Percentiles rank a stretch among this genome's conserved stretches.
Conservation (phyloP, 2,888 invertebrate genomes). For the Meghimatium bilineatum region DNA sequence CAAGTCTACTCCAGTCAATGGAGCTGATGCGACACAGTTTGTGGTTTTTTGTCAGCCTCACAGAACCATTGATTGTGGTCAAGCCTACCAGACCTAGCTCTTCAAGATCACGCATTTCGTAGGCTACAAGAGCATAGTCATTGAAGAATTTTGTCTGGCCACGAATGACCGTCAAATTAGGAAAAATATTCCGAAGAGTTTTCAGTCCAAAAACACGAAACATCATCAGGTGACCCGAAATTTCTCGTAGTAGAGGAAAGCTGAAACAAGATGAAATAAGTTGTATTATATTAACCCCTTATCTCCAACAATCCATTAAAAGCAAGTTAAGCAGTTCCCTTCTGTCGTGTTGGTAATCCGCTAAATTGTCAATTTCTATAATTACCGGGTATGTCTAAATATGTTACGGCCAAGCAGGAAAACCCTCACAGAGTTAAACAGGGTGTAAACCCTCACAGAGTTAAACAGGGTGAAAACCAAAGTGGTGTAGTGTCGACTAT, state of each 20-base stretch:
- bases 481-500: no score
- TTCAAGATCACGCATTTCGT: conserved; percentile 84
- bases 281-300: background rate
- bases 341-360: no score
- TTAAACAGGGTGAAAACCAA: no score
- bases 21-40: conserved; percentile 92
- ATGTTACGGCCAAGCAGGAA: no score
- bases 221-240: conserved; percentile 92
- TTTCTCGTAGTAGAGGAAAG: conserved; percentile 91
- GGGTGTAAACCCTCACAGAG: no score
- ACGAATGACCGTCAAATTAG: conserved; percentile 94
- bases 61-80: conserved; percentile 87
- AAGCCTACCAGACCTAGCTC: conserved; percentile 83
- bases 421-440: no score
- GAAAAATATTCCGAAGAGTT: conserved; percentile 91
- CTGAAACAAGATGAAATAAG: conserved; percentile 66
- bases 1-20: conserved; percentile 92
- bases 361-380: no score
- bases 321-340: no score
- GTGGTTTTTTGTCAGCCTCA: conserved; percentile 93
- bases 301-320: no score
- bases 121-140: conserved; percentile 91
- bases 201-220: conserved; percentile 88
- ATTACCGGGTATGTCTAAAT: no score
- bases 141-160: conserved; percentile 90